Evolutionary conservation across 2,888 invertebrate genomes (phyloP), one percentile per base, ranked within the genome.

Genomic region (Tachina fera): DNA sequence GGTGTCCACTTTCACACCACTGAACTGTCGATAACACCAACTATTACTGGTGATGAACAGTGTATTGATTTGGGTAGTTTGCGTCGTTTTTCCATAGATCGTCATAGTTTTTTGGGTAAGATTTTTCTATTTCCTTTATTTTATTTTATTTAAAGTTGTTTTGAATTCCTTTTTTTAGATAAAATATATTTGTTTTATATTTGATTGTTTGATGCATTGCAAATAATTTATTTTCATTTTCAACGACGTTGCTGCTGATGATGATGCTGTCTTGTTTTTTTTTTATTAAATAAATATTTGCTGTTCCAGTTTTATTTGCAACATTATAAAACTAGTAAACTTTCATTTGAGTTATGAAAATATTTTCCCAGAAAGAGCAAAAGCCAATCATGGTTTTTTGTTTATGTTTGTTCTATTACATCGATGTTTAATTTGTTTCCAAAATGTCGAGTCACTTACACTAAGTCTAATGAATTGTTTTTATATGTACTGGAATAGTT

Each of bases 81-180:
- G 83, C 90, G 92, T 78, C 91, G 92, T 88, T 92, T 92, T 88
- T 92, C 92, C 71, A 92, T 92, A 88, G 92, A 92, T 91, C 92
- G 92, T 65, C 92, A 92, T 87, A 92, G 92, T 90, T 92, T 92
- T 89, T 90, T 92, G 83, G 92, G 92, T 92, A 92, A 92, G 92
- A 87, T 63, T 78, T 56, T 51, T 70, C 80, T 87, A 70, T 78
- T 76, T 49, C 68, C 87, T 76, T 84, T 86, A 45, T 43, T 92
- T 81, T 39, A 16, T 70, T 51, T 70, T n/a, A 31, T 31, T 31
- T 31, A 5, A 31, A 56, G 9, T 65, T 65, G 13, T 47, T 56
- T 60, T 13, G 16, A 39, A 41, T 58, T 67, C 58, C 9, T 53
- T 39, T 63, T 39, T 63, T 63, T 58, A 2, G 1, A 63, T 13